Percentiles rank a stretch among this genome's conserved stretches.
These are phyloP conservation scores for Thunnus albacares DNA, from an alignment of 2,797 vertebrate genomes.

Conservation along the genomic window DNA sequence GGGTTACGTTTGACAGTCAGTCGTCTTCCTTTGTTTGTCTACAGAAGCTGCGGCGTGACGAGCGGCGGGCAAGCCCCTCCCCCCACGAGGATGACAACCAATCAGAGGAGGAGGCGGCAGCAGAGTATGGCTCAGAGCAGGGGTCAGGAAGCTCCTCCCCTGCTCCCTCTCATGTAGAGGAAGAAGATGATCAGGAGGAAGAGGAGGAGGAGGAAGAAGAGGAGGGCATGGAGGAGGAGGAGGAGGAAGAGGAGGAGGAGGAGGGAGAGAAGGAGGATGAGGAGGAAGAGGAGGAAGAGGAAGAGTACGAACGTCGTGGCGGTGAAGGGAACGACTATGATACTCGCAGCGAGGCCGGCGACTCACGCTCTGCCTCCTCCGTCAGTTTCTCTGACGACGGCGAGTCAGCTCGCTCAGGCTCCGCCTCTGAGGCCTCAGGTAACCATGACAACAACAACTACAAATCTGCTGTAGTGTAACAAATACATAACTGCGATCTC, in stretches of 20 bases:
- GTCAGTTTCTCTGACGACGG: slow-evolving; percentile 96
- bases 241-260: slow-evolving; percentile 76
- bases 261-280: slow-evolving; percentile 77
- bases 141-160: slow-evolving; percentile 75
- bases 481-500: too few relatives aligned
- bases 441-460: slow-evolving; percentile 42
- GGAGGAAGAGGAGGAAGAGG: slow-evolving; percentile 93
- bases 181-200: slow-evolving; percentile 82
- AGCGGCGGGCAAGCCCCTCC: slow-evolving; percentile 85
- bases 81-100: slow-evolving; percentile 89
- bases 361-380: slow-evolving; percentile 95
- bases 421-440: slow-evolving; percentile 95
- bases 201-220: slow-evolving; percentile 79
- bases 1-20: background rate
- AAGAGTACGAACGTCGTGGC: slow-evolving; percentile 93
- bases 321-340: slow-evolving; percentile 93
- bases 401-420: slow-evolving; percentile 91
- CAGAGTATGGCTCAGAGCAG: slow-evolving; percentile 69
- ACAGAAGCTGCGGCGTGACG: slow-evolving; percentile 82
- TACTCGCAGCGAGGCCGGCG: slow-evolving; percentile 96
- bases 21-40: slow-evolving; percentile 8
- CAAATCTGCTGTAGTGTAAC: too few relatives aligned
- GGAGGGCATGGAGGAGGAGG: slow-evolving; percentile 63
- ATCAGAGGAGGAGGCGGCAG: slow-evolving; percentile 89
- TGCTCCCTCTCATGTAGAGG: slow-evolving; percentile 55